Conservation (phyloP, 2,113 vertebrate genomes). For the Mobula hypostoma region DNA sequence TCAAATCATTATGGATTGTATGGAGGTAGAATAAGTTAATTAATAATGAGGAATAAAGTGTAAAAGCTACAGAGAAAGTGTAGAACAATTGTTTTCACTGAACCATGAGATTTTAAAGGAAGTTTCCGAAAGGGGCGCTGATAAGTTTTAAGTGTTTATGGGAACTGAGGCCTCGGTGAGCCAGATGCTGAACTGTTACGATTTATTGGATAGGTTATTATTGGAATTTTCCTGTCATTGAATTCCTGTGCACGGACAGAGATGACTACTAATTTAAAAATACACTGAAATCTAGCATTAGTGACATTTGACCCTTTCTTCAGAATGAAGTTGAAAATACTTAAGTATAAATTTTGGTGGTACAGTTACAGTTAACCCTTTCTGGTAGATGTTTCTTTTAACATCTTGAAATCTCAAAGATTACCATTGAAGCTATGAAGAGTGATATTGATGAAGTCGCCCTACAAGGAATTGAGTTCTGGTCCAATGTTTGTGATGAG, state of each 20-base stretch:
- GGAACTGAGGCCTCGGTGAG: not conserved
- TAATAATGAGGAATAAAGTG: no score
- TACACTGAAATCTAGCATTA: not conserved
- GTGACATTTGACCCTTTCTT: not conserved
- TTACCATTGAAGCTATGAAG: slow-evolving; percentile 98
- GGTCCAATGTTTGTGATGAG: slow-evolving; percentile 98
- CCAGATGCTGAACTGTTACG: not conserved
- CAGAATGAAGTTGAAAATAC: no score
- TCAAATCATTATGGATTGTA: no score
- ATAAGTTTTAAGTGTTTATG: no score
- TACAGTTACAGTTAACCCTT: not conserved
- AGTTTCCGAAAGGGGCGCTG: not conserved
- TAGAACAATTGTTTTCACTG: no score
- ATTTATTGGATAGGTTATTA: not conserved
- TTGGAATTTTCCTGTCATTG: not conserved
- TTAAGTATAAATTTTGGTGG: no score
- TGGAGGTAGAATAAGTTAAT: no score
- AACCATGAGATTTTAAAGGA: no score
- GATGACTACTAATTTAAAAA: not conserved
- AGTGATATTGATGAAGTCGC: slow-evolving; percentile 96
- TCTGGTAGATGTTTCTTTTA: not conserved
- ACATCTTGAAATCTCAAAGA: slow-evolving; percentile 54
- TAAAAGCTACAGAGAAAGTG: no score
- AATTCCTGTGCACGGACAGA: no score
- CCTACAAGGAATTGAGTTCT: slow-evolving; percentile 95